Conservation (phyloP, 2,888 invertebrate genomes). For the Dolichomitus sp. region DNA sequence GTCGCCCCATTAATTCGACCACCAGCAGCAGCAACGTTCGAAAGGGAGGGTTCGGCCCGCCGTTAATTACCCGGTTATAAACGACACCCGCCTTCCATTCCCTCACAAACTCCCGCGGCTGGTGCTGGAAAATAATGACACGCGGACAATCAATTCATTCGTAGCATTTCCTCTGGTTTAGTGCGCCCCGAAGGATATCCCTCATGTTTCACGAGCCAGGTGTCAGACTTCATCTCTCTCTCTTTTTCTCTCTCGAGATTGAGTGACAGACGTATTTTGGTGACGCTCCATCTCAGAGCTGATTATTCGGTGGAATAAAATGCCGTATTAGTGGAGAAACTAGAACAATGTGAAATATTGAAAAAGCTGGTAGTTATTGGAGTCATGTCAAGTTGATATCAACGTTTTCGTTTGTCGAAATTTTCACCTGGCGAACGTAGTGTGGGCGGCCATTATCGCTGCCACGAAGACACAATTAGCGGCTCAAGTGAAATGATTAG, state of each 20-base stretch:
- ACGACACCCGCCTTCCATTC: slow-evolving; percentile 65
- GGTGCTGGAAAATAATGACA: slow-evolving; percentile 66
- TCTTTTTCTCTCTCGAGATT: slow-evolving; percentile 19
- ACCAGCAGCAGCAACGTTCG: slow-evolving; percentile 60
- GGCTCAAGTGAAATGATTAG: no score
- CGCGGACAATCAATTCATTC: slow-evolving; percentile 71
- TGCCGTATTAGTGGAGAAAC: no score
- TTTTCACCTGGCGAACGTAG: no score
- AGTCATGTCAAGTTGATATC: no score
- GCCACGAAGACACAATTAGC: no score
- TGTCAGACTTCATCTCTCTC: not conserved
- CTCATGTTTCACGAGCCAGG: slow-evolving; percentile 14
- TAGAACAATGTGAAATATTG: no score
- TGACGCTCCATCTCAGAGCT: no score
- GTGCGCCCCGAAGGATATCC: slow-evolving; percentile 53
- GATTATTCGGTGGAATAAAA: no score
- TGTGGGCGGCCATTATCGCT: no score
- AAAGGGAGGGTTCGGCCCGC: slow-evolving; percentile 53
- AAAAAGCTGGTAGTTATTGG: no score
- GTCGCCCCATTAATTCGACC: slow-evolving; percentile 72
- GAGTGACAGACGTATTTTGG: no score
- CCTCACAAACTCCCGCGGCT: not conserved
- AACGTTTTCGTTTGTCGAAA: no score
- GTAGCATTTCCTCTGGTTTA: slow-evolving; percentile 52
- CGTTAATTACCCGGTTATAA: slow-evolving; percentile 72